Conservation (phyloP, 92 coral and sea anemone species). For the Umimayanthus chanpuru region DNA sequence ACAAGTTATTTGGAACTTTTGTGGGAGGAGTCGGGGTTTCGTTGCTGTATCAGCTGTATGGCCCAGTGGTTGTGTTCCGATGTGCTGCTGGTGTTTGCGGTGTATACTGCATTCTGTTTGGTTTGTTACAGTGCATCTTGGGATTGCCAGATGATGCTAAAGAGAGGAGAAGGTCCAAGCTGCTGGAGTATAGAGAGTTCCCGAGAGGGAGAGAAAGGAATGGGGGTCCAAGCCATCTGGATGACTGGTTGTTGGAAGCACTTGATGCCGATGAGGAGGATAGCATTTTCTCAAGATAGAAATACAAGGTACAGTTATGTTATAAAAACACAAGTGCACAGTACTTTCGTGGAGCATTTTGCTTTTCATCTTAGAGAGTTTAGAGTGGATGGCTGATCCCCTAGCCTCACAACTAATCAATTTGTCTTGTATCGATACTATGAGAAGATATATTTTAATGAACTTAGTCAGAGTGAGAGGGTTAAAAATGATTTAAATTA, state of each 20-base stretch:
- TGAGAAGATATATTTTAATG: no score
- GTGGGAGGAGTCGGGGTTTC: conserved; percentile 83
- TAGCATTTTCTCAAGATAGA: conserved; percentile 60
- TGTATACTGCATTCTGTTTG: conserved; percentile 74
- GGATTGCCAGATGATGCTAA: conserved; percentile 75
- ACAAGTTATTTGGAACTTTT: conserved; percentile 88
- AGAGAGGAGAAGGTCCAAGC: conserved; percentile 59
- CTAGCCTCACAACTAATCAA: no score
- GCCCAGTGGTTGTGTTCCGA: conserved; percentile 81
- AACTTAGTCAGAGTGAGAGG: no score
- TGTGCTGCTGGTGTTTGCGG: conserved; percentile 97
- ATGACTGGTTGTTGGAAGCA: conserved; percentile 95
- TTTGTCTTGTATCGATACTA: no score
- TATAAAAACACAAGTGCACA: no score
- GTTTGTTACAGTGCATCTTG: conserved; percentile 79
- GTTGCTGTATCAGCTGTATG: conserved; percentile 84
- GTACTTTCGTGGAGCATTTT: no score
- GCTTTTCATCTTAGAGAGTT: no score
- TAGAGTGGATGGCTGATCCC: no score
- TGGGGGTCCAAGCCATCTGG: conserved; percentile 55
- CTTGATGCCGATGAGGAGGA: conserved; percentile 93
- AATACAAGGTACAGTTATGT: neutral
- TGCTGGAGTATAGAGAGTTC: conserved; percentile 71
- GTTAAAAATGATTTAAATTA: no score
- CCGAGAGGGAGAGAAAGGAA: conserved; percentile 59